These are phyloP conservation scores for Falco columbarius DNA, from an alignment of 2,797 vertebrate species.

Conservation along the genomic window DNA sequence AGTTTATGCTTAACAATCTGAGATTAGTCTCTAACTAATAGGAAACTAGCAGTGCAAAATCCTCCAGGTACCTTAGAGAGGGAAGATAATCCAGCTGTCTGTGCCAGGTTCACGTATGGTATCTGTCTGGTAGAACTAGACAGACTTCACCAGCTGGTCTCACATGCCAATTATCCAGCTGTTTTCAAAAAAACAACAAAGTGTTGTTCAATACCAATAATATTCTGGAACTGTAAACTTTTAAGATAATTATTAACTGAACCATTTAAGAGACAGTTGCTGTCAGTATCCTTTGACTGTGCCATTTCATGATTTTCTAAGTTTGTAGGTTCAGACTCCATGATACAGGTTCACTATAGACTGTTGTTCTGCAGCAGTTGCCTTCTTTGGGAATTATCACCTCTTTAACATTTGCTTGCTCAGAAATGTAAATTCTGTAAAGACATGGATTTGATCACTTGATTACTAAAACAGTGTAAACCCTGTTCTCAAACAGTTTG, in stretches of 20 bases:
- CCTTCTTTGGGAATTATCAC: not conserved
- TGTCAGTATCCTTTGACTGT: not conserved
- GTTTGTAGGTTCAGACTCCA: not conserved
- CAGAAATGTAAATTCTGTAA: not conserved
- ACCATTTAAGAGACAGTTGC: not conserved
- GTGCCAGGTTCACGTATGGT: not conserved
- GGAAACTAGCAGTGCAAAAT: not conserved
- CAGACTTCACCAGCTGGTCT: not conserved
- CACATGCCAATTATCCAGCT: not conserved
- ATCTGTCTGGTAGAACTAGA: not conserved
- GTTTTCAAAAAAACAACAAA: not conserved
- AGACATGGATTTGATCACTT: not conserved
- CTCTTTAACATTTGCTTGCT: not conserved
- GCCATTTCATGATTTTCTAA: not conserved
- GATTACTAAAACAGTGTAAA: not conserved
- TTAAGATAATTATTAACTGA: not conserved
- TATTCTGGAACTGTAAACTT: not conserved
- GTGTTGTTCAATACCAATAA: not conserved
- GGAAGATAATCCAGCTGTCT: not conserved
- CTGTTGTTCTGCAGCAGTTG: not conserved
- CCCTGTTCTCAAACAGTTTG: not conserved
- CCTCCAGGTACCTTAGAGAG: not conserved
- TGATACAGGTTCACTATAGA: not conserved
- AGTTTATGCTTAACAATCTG: not conserved
- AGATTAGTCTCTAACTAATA: not conserved